A percentile compares a stretch with the other conserved stretches of the same genome.
These are phyloP conservation scores for Alectoris magna DNA, from an alignment of 2,797 vertebrate species.

Conservation along the genomic window DNA sequence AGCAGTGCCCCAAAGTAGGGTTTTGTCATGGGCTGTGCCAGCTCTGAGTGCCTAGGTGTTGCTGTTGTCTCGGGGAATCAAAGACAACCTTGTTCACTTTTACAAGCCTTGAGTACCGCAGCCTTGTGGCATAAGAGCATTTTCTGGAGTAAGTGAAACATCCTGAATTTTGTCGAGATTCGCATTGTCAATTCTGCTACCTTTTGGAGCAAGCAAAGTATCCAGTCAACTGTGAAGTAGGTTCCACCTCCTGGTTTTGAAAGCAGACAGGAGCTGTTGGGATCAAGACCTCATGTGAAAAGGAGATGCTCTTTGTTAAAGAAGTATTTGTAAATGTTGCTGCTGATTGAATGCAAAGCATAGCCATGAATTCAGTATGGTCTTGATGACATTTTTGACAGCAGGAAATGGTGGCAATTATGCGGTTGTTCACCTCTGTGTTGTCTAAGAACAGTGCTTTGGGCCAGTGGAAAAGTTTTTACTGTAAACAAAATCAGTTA, in stretches of 20 bases:
- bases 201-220: background rate
- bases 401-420: background rate
- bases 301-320: background rate
- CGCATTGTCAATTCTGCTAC: background rate
- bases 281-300: background rate
- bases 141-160: background rate
- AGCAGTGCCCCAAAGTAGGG: background rate
- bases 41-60: background rate
- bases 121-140: background rate
- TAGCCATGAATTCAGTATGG: background rate
- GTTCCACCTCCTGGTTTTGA: slow-evolving; percentile 5
- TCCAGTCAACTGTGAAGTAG: background rate
- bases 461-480: background rate
- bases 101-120: background rate
- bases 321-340: background rate
- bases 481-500: background rate
- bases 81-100: background rate
- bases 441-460: background rate
- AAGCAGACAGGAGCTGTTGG: background rate
- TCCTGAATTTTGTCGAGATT: background rate
- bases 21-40: background rate
- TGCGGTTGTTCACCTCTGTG: background rate
- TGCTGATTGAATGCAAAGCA: background rate
- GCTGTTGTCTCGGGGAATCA: background rate
- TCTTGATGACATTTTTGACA: background rate